Base-by-base conservation (phyloP, 2,113 vertebrate genomes). In the Myotis brandtii region DNA sequence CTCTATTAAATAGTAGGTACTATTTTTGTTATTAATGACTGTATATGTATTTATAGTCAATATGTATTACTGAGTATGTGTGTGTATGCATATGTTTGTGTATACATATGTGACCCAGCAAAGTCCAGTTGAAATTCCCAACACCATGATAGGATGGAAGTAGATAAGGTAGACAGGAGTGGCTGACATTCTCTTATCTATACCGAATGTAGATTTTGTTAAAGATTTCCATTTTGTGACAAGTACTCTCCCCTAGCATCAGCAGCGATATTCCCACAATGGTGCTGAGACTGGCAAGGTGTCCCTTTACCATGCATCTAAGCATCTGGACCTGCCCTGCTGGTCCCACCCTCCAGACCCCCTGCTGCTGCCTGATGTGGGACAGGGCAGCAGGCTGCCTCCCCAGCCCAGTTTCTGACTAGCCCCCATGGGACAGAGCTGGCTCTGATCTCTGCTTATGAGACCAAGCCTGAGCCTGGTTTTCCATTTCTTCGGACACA, bases 401-500 rank as follows among this genome's bases (percentile, higher is more conserved):
- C 73, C 21, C 67, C 6, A 2, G 27, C 23, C 37, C 11, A 6
- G 5, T 73, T 75, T 94, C 69, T 82, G 59, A 54, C 20, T 20
- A 20, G 43, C 48, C 56, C 84, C 6, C 13, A 0, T 40, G 56
- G 73, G 62, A 46, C 30, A 27, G 30, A 72, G 56, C 82, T 72
- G 66, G 34, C 48, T 76, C 59, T 75, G 27, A 82, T 48, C 56
- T 89, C 32, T 52, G 27, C 81, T 91, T 54, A 23, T 37, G 14
- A 18, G 30, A 40, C 67, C 52, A 70, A 83, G 14, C 54, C 30
- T 82, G 66, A 66, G 54, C 79, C 87, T 96, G 32, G 6, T 93
- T 95, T 96, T 97, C 83, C 32, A 7, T 27, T 88, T 95, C 86
- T 91, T 37, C 46, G 70, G 72, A 91, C 70, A 48, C 32, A 77